Conservation (phyloP, 2,888 invertebrate genomes). For the Rhynchonema sp. region DNA sequence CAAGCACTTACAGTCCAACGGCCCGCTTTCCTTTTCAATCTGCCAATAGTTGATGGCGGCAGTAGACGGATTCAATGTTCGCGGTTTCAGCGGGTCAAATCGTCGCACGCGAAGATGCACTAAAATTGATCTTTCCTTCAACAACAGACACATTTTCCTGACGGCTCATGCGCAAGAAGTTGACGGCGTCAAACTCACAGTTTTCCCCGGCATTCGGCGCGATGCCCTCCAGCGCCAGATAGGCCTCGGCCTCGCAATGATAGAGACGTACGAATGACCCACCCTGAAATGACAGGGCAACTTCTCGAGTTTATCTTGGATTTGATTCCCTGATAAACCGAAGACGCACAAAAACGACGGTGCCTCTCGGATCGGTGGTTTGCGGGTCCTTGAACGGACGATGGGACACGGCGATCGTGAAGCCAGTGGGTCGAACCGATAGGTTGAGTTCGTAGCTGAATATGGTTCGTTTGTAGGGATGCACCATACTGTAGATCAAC, state of each 20-base stretch:
- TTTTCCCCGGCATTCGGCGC: background rate
- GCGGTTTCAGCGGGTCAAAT: slow-evolving; percentile 26
- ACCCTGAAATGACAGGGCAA: slow-evolving; percentile 13
- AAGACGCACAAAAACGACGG: no score
- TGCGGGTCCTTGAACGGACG: background rate
- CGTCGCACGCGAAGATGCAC: slow-evolving; percentile 27
- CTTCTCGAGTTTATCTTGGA: no score
- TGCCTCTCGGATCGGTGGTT: background rate
- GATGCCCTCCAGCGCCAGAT: slow-evolving; percentile 25
- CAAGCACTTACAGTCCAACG: background rate
- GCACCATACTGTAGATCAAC: no score
- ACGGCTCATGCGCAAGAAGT: no score
- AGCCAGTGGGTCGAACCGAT: slow-evolving; percentile 28
- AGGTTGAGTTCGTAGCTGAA: slow-evolving; percentile 24
- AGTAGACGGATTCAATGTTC: slow-evolving; percentile 27
- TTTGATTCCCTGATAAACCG: no score
- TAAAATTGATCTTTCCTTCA: no score
- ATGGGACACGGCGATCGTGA: slow-evolving; percentile 17
- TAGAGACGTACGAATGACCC: slow-evolving; percentile 26
- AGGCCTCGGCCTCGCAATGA: slow-evolving; percentile 30
- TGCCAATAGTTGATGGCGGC: slow-evolving; percentile 32
- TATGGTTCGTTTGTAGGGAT: no score
- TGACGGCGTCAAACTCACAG: background rate
- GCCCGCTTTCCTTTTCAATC: slow-evolving; percentile 20
- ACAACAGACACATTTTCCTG: no score